Base-by-base conservation (phyloP, 1,140 invertebrate genomes). In the Heliconius himera region DNA sequence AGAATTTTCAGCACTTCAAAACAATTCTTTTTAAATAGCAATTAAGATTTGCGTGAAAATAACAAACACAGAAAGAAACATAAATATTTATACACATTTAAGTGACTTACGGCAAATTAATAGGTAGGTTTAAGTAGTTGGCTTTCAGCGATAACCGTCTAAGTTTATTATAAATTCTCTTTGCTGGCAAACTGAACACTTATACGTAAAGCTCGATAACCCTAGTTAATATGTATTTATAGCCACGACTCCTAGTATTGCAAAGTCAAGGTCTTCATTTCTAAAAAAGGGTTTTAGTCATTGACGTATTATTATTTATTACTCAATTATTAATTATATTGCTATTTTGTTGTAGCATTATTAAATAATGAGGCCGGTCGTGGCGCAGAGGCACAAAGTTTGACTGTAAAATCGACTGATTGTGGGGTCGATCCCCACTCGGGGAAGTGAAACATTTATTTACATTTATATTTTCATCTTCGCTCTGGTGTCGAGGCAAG, bases 91-190 rank as follows among this genome's bases (percentile, higher is more conserved):
- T 71, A 38, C 36, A 71, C 6, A 9, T 71, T 71, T n/a, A 9
- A 71, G 20, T 38, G 36, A 29, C 11, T 22, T 66, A n/a, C 11
- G 22, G 11, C 11, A 66, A 29, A 66, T 29, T 66, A 66, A 66
- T 66, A 66, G 11, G 46, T 70, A 41, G n/a, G 70, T 73, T 60
- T 78, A 73, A 73, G 49, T 66, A 70, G 56, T 77, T 60, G 54
- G 71, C 56, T 81, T 46, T 82, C 73, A 84, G 54, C 81, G 70
- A 13, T 80, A 77, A 81, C 74, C 76, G 80, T 66, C 60, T 81
- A 75, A 78, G 60, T 74, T 46, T 77, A 74, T 81, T 81, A 81
- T 70, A 70, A 77, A 77, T 77, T 81, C 75, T 73, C 76, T 73
- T 41, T 73, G 73, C 41, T 70, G 56, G 73, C 80, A 70, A 75